Percentiles rank a stretch among this genome's conserved stretches.
Evolutionary conservation across 1,140 invertebrate genomes (phyloP).

Genomic region (Atta cephalotes): DNA sequence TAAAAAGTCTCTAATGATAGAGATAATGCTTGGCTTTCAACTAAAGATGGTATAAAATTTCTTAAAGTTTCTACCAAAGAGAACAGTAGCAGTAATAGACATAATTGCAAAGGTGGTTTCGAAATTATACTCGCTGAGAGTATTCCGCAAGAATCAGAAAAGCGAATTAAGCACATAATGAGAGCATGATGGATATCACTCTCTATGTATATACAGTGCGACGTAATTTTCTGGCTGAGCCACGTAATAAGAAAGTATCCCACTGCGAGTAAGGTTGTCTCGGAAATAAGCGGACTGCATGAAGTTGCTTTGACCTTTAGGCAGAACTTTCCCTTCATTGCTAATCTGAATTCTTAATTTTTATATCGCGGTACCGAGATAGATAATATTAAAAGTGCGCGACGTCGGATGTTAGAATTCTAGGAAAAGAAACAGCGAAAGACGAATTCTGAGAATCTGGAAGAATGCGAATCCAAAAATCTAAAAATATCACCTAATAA

Average conservation of each 20-base stretch:
- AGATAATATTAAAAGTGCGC: neutral
- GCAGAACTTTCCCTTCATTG: conserved; percentile 31
- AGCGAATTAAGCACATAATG: conserved; percentile 55
- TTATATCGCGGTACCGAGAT: neutral
- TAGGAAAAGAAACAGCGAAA: neutral
- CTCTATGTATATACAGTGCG: conserved; percentile 23
- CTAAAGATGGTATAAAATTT: conserved; percentile 9
- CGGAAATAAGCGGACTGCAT: conserved; percentile 37
- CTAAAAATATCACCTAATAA: neutral
- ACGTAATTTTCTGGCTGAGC: conserved; percentile 57
- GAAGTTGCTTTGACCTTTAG: conserved; percentile 58
- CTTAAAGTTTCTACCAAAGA: conserved; percentile 18
- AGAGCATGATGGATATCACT: conserved; percentile 51
- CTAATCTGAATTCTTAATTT: conserved; percentile 52
- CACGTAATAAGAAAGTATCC: conserved; percentile 56
- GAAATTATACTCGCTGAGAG: conserved; percentile 16
- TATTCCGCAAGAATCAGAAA: conserved; percentile 34
- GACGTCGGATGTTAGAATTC: neutral
- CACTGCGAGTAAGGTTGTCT: conserved; percentile 50
- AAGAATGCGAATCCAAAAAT: neutral
- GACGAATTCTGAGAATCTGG: neutral
- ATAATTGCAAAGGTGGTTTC: neutral
- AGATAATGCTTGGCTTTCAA: conserved; percentile 9
- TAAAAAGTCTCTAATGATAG: neutral
- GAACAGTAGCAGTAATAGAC: neutral